These are phyloP conservation scores for Tipula helvola DNA, from an alignment of 2,888 invertebrate species.

Conservation along the genomic window DNA sequence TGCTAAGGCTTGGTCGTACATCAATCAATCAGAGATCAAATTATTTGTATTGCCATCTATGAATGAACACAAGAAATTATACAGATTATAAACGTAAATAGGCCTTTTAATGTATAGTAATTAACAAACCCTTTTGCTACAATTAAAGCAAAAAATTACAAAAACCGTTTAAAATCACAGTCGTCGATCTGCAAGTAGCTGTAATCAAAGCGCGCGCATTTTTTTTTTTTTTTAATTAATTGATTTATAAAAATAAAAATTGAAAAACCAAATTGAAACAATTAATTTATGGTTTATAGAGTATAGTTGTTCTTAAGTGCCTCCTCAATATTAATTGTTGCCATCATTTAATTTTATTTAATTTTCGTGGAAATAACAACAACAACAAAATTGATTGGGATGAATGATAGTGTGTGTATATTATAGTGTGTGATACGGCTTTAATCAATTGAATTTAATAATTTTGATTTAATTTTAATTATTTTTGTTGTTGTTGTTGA, in stretches of 20 bases:
- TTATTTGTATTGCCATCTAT: too few relatives aligned
- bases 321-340: not conserved
- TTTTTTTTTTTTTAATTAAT: not conserved
- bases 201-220: not conserved
- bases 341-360: not conserved
- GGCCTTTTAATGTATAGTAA: too few relatives aligned
- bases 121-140: too few relatives aligned
- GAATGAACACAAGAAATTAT: too few relatives aligned
- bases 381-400: not conserved
- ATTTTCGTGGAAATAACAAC: slow-evolving; percentile 4
- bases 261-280: not conserved
- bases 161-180: not conserved
- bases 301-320: not conserved
- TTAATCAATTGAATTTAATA: slow-evolving; percentile 4
- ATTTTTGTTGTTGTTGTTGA: not conserved
- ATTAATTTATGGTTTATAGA: not conserved
- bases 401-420: not conserved
- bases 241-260: not conserved
- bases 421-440: not conserved
- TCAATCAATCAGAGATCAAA: too few relatives aligned
- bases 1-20: too few relatives aligned
- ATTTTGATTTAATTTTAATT: slow-evolving; percentile 4
- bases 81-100: too few relatives aligned
- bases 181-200: not conserved
- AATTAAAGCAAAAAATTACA: too few relatives aligned